A percentile compares a stretch with the other conserved stretches of the same genome.
Evolutionary conservation across 1,140 invertebrate species (phyloP).

Genomic region (Thaumatotibia leucotreta): DNA sequence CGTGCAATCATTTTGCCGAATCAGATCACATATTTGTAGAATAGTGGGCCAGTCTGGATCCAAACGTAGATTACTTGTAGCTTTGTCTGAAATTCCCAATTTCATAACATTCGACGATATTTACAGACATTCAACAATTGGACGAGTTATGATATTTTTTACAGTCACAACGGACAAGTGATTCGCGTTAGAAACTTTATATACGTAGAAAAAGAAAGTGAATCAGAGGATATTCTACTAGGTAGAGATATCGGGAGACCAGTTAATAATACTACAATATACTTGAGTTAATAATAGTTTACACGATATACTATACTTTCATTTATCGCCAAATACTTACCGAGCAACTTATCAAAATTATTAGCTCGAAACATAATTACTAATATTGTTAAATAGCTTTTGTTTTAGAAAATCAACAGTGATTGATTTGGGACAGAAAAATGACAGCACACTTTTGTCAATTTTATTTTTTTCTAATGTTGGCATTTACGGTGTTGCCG

Average conservation of each 20-base stretch:
- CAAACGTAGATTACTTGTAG: conserved; percentile 92
- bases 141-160: conserved; percentile 4
- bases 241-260: background rate
- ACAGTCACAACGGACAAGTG: background rate
- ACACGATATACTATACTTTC: background rate
- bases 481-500: conserved; percentile 24
- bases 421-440: conserved; percentile 59
- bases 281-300: background rate
- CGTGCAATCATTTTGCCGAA: conserved; percentile 95
- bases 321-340: conserved; percentile 50
- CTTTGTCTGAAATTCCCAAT: conserved; percentile 85
- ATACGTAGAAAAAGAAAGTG: conserved; percentile 7
- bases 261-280: background rate
- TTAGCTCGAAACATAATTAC: conserved; percentile 78
- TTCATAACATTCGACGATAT: background rate
- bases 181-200: background rate
- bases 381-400: conserved; percentile 45
- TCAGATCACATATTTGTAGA: conserved; percentile 94
- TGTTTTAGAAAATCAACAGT: conserved; percentile 62
- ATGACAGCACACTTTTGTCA: conserved; percentile 70
- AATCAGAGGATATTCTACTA: background rate
- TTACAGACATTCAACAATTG: background rate
- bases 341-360: conserved; percentile 80
- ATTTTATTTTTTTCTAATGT: conserved; percentile 47
- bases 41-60: conserved; percentile 97